Evolutionary conservation across 2,113 vertebrate genomes (phyloP).

Genomic region (Atherinomorus stipes): DNA sequence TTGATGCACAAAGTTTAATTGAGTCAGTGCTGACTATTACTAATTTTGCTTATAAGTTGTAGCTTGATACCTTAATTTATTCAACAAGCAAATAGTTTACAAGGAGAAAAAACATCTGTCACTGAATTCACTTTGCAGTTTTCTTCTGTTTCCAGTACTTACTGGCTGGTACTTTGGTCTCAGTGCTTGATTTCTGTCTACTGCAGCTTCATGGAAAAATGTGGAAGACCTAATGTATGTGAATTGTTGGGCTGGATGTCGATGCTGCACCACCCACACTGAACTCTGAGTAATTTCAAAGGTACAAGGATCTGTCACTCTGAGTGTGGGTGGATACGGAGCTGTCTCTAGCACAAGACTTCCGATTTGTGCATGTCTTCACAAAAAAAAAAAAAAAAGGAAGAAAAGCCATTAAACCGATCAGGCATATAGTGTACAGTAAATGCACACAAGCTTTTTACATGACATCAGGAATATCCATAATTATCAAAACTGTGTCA

Average conservation of each 20-base stretch:
- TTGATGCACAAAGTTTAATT: background rate
- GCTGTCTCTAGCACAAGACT: conserved; percentile 21
- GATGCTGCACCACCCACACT: conserved; percentile 47
- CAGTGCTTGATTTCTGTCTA: background rate
- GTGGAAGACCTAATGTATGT: background rate
- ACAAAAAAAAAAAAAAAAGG: background rate
- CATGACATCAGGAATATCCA: background rate
- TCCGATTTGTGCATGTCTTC: conserved; percentile 9
- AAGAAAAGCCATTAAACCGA: background rate
- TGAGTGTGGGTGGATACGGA: conserved; percentile 43
- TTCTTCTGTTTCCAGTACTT: background rate
- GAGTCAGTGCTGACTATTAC: background rate
- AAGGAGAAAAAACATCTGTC: background rate
- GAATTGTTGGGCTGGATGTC: conserved; percentile 17
- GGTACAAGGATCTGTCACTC: conserved; percentile 44
- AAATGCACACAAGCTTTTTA: background rate
- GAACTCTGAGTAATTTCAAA: conserved; percentile 22
- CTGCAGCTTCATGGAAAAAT: background rate
- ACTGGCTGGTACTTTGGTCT: background rate
- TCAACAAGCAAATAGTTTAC: background rate
- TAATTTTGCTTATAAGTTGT: background rate
- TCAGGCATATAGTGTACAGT: background rate
- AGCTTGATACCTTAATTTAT: conserved; percentile 8
- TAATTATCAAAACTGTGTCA: background rate
- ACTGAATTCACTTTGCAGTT: background rate